These are phyloP conservation scores for Halcyon senegalensis DNA, from an alignment of 2,113 vertebrate species.

Conservation along the genomic window DNA sequence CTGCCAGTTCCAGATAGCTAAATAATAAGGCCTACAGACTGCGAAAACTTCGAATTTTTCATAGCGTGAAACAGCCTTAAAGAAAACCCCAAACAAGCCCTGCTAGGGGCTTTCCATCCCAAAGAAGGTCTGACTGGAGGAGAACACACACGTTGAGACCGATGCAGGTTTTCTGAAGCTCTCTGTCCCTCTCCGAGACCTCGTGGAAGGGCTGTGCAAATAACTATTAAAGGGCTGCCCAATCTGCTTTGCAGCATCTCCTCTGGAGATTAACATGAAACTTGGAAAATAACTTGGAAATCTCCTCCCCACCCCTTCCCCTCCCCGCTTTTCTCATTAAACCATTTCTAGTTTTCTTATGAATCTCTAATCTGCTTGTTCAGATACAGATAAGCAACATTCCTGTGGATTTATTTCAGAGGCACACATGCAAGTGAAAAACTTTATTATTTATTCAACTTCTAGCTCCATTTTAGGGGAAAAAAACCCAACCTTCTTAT, in stretches of 20 bases:
- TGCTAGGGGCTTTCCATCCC: neutral
- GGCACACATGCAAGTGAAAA: neutral
- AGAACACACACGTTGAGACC: fast-evolving
- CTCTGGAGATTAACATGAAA: neutral
- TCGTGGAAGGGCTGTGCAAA: neutral
- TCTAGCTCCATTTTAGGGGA: neutral
- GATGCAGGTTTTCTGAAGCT: neutral
- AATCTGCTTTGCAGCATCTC: neutral
- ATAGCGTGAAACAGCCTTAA: neutral
- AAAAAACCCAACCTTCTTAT: neutral
- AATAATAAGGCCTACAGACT: neutral
- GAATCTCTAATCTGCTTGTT: neutral
- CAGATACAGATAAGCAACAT: neutral
- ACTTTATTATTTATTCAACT: neutral
- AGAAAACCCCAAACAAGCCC: neutral
- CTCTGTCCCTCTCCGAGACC: neutral
- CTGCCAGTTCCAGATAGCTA: neutral
- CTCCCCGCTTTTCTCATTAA: neutral
- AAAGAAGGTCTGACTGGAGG: neutral
- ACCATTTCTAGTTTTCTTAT: neutral
- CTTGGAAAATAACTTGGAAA: neutral
- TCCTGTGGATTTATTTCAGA: neutral
- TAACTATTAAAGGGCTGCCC: neutral
- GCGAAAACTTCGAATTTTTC: neutral
- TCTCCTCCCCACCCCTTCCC: neutral